A percentile compares a stretch with the other conserved stretches of the same genome.
Evolutionary conservation across 2,113 vertebrate genomes (phyloP).

Genomic region (Macaca mulatta): DNA sequence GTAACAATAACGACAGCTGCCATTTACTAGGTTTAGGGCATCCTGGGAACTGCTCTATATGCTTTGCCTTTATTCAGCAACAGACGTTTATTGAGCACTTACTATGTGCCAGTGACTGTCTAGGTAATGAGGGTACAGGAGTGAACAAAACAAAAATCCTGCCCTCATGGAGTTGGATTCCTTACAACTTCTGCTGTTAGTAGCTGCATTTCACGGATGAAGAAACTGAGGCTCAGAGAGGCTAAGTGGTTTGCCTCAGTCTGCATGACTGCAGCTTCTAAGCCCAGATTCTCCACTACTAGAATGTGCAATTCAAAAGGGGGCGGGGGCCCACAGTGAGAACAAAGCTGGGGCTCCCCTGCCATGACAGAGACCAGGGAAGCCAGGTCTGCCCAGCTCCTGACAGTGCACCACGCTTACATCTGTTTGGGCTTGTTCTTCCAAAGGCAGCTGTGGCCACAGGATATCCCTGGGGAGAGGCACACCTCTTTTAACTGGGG

Average conservation of each 20-base stretch:
- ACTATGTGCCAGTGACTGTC: neutral
- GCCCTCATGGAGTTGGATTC: neutral
- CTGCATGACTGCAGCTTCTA: neutral
- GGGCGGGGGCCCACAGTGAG: neutral
- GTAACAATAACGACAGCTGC: neutral
- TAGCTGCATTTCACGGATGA: neutral
- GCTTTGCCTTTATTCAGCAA: neutral
- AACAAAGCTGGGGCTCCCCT: neutral
- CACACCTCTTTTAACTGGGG: constrained; percentile 31
- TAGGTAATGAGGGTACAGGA: neutral
- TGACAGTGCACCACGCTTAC: constrained; percentile 16
- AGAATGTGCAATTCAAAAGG: neutral
- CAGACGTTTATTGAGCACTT: neutral
- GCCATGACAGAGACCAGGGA: neutral
- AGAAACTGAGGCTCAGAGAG: neutral
- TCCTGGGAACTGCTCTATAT: neutral
- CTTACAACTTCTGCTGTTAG: neutral
- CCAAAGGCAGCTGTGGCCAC: constrained; percentile 53
- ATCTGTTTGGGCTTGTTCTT: constrained; percentile 62
- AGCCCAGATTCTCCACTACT: neutral
- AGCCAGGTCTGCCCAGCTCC: neutral
- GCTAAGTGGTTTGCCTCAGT: neutral
- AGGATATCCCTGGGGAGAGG: constrained; percentile 63
- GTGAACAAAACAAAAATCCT: neutral
- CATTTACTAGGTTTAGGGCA: neutral